Conservation (phyloP, 2,888 invertebrate species). For the Coronaproctus castanopsis region DNA sequence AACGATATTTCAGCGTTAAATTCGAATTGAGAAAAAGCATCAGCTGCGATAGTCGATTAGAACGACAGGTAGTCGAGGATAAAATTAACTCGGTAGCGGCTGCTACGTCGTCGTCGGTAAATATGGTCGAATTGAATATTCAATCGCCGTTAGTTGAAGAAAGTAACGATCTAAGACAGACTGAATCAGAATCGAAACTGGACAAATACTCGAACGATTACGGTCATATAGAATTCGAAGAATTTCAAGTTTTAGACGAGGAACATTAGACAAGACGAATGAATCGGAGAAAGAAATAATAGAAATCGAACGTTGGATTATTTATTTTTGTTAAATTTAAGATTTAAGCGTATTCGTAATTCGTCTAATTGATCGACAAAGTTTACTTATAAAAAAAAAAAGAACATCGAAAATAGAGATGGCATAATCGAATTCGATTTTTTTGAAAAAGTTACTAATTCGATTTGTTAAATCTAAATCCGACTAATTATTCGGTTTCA, state of each 20-base stretch:
- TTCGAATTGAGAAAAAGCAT: slow-evolving; percentile 68
- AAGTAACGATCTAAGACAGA: background rate
- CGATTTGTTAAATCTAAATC: too few species aligned
- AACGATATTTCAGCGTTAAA: slow-evolving; percentile 37
- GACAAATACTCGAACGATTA: slow-evolving; percentile 22
- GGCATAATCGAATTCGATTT: too few species aligned
- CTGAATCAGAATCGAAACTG: background rate
- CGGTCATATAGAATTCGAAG: slow-evolving; percentile 62
- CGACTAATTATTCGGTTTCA: too few species aligned
- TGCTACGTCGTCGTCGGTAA: background rate
- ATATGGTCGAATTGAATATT: background rate
- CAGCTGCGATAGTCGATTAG: slow-evolving; percentile 63
- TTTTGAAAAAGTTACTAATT: too few species aligned
- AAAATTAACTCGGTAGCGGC: background rate
- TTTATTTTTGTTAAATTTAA: too few species aligned
- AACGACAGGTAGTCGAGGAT: slow-evolving; percentile 39
- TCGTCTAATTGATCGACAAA: too few species aligned
- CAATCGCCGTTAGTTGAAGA: background rate
- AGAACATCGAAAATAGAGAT: too few species aligned
- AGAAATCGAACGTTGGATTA: too few species aligned
- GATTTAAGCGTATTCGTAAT: too few species aligned
- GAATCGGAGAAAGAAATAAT: slow-evolving; percentile 1
- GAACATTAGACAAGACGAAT: too few species aligned
- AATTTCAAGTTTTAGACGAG: slow-evolving; percentile 39
- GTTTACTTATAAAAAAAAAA: too few species aligned